Evolutionary conservation across 2,888 invertebrate species (phyloP).

Genomic region (Drepana falcataria): DNA sequence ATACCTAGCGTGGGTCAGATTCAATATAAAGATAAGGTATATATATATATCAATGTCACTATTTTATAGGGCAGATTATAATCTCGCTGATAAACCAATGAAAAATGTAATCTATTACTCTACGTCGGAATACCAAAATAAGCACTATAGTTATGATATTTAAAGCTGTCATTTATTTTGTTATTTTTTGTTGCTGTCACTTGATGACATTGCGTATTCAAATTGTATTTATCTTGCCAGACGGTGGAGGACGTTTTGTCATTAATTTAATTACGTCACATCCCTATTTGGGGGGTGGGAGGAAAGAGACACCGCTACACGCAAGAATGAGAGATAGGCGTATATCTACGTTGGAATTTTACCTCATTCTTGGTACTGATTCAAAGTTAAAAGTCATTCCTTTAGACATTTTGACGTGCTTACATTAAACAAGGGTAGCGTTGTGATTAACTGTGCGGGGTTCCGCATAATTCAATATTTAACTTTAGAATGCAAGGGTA

Average conservation of each 20-base stretch:
- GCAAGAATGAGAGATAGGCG: neutral
- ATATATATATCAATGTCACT: neutral
- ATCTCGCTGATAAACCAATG: neutral
- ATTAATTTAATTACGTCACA: slow-evolving; percentile 46
- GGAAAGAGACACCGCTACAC: neutral
- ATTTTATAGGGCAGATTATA: slow-evolving; percentile 2
- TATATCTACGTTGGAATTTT: neutral
- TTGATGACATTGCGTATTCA: neutral
- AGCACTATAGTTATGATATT: neutral
- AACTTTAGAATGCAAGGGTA: neutral
- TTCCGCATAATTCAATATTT: neutral
- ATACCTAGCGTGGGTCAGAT: no score
- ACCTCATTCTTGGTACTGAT: neutral
- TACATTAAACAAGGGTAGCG: neutral
- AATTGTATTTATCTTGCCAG: slow-evolving; percentile 1
- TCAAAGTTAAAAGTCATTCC: neutral
- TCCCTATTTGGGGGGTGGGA: neutral
- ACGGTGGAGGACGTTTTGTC: slow-evolving; percentile 33
- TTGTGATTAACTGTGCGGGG: neutral
- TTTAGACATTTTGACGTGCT: no score
- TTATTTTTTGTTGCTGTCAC: neutral
- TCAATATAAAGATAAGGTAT: no score
- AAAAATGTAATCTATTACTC: neutral
- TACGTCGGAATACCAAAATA: neutral
- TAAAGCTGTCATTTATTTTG: neutral